These are phyloP conservation scores for Holothuria glaberrima DNA, from an alignment of 35 echinoderm and acorn worm genomes.

Conservation along the genomic window DNA sequence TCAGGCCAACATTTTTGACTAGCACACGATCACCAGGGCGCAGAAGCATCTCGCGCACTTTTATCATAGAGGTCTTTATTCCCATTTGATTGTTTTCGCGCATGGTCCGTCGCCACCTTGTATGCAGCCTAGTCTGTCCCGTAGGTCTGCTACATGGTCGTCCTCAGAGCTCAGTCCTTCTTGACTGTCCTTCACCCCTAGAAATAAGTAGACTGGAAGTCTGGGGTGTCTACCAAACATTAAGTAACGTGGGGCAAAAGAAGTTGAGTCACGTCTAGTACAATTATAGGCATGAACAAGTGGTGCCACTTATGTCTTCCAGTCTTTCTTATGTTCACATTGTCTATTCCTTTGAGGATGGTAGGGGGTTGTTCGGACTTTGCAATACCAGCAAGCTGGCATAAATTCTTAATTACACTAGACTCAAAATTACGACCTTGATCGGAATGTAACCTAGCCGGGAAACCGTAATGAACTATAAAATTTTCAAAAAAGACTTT, in stretches of 20 bases:
- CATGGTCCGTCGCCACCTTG: constrained; percentile 1
- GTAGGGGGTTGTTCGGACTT: constrained; percentile 64
- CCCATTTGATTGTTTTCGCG: not conserved
- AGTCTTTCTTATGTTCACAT: constrained; percentile 46
- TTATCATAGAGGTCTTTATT: constrained; percentile 66
- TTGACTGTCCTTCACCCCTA: constrained; percentile 3
- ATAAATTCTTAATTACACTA: constrained; percentile 44
- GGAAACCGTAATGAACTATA: constrained; percentile 65
- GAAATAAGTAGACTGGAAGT: constrained; percentile 23
- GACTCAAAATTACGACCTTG: constrained; percentile 76
- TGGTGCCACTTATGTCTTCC: constrained; percentile 35
- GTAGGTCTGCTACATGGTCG: constrained; percentile 3
- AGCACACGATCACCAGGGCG: constrained; percentile 71
- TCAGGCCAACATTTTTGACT: constrained; percentile 70
- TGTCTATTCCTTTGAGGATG: constrained; percentile 71
- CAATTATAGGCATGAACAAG: constrained; percentile 64
- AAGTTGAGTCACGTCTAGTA: constrained; percentile 51
- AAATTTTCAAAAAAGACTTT: constrained; percentile 72
- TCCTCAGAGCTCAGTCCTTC: not conserved
- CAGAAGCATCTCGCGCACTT: constrained; percentile 42
- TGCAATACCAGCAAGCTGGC: constrained; percentile 38
- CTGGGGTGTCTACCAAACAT: constrained; percentile 72
- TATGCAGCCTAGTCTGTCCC: constrained; percentile 38
- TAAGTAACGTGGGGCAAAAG: constrained; percentile 48
- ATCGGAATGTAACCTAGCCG: constrained; percentile 59